phyloP scores from a whole-genome alignment of 2,797 vertebrate species.

The Phataginus tricuspis region DNA sequence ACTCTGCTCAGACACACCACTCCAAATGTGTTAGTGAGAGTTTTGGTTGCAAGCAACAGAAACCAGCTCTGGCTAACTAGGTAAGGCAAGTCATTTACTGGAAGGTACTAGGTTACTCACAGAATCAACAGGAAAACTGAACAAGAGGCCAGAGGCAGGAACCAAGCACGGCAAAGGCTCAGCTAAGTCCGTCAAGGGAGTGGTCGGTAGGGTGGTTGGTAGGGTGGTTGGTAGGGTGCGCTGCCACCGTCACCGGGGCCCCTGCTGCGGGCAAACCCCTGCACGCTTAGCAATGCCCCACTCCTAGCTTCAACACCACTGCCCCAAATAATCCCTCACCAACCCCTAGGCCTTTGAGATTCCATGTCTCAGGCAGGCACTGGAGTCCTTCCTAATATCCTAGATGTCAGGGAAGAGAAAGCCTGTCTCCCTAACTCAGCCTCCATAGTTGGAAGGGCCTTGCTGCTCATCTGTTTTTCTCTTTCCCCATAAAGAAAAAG shows the following conservation, averaged over 20 bases:
- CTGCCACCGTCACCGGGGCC: too few relatives aligned
- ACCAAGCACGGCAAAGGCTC: background rate
- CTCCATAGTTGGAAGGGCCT: background rate
- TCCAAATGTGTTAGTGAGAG: background rate
- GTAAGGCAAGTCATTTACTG: background rate
- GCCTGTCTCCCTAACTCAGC: background rate
- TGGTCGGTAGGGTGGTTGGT: background rate
- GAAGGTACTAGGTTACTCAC: background rate
- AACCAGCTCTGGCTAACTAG: background rate
- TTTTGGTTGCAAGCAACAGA: background rate
- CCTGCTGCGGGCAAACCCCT: background rate
- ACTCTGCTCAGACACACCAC: conserved; percentile 1
- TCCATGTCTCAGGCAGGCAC: background rate
- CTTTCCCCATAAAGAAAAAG: background rate
- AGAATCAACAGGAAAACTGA: background rate
- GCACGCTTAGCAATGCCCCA: background rate
- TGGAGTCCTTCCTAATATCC: background rate
- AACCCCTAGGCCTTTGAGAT: background rate
- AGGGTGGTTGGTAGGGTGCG: background rate
- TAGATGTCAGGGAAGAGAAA: background rate
- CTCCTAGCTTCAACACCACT: background rate
- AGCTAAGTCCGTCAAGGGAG: too few relatives aligned
- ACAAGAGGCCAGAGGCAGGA: background rate
- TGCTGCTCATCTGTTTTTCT: background rate
- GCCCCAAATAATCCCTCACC: background rate